phyloP scores from a whole-genome alignment of 1,140 invertebrate genomes.

The Sinonovacula constricta region DNA sequence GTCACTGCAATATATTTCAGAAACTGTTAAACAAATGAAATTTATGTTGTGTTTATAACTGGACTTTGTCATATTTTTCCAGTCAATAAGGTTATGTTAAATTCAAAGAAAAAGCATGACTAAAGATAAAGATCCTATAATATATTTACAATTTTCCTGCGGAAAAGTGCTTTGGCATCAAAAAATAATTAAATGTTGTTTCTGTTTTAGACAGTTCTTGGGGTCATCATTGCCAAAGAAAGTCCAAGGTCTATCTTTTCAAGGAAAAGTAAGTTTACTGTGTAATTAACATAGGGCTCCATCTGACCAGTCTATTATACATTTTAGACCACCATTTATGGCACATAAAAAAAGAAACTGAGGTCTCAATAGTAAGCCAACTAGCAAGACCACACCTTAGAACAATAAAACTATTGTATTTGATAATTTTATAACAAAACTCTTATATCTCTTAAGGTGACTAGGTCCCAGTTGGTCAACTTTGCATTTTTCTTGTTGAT shows the following conservation, averaged over 20 bases:
- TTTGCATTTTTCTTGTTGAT: too few relatives aligned
- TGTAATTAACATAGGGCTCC: neutral
- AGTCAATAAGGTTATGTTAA: neutral
- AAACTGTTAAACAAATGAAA: neutral
- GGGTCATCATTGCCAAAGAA: constrained; percentile 45
- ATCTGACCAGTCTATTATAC: neutral
- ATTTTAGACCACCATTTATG: neutral
- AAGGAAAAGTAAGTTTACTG: constrained; percentile 44
- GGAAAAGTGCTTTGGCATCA: too few relatives aligned
- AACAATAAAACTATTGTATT: neutral
- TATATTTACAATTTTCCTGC: neutral
- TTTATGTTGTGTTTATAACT: neutral
- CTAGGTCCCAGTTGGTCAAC: too few relatives aligned
- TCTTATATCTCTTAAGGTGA: neutral
- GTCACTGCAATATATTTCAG: too few relatives aligned
- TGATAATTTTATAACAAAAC: neutral
- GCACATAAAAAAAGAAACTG: neutral
- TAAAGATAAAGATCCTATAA: neutral
- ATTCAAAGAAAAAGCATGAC: neutral
- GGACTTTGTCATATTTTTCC: neutral
- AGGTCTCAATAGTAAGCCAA: neutral
- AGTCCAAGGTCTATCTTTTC: constrained; percentile 40
- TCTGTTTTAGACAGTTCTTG: constrained; percentile 41
- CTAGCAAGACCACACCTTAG: neutral
- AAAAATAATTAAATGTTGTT: too few relatives aligned